Conservation (phyloP, 1,140 invertebrate genomes). For the Ostrea edulis region DNA sequence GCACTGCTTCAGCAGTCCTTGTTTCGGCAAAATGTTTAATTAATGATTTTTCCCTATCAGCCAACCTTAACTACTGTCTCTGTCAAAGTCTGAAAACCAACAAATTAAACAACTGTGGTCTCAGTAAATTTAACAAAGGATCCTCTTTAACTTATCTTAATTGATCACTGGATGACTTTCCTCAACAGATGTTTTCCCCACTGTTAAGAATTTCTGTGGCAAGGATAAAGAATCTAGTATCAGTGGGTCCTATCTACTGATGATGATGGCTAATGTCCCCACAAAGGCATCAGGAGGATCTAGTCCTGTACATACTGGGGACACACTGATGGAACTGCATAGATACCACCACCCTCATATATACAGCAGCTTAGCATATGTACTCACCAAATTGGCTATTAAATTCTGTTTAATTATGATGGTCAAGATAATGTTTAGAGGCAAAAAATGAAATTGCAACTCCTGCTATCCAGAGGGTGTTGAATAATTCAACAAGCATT, state of each 20-base stretch:
- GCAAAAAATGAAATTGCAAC: not conserved
- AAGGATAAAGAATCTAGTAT: not conserved
- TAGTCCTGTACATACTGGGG: not conserved
- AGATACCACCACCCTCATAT: not conserved
- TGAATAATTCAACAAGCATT: not conserved
- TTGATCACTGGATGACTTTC: conserved; percentile 8
- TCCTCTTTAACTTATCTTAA: not conserved
- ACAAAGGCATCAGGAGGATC: conserved; percentile 11
- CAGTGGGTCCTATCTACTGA: conserved; percentile 21
- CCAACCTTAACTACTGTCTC: no score
- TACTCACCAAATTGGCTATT: not conserved
- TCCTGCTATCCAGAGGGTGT: not conserved
- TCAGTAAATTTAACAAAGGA: not conserved
- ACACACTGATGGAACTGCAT: not conserved
- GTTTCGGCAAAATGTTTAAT: no score
- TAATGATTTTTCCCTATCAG: no score
- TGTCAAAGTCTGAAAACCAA: no score
- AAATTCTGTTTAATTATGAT: conserved; percentile 16
- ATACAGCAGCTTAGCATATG: not conserved
- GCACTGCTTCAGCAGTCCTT: no score
- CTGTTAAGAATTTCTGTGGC: not conserved
- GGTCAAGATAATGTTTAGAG: not conserved
- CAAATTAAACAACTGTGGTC: no score
- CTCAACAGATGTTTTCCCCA: conserved; percentile 25
- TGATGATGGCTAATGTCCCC: conserved; percentile 7